Evolutionary conservation across 2,888 invertebrate species (phyloP), one percentile per base, ranked within the genome.

Genomic region (Steinernema carpocapsae): DNA sequence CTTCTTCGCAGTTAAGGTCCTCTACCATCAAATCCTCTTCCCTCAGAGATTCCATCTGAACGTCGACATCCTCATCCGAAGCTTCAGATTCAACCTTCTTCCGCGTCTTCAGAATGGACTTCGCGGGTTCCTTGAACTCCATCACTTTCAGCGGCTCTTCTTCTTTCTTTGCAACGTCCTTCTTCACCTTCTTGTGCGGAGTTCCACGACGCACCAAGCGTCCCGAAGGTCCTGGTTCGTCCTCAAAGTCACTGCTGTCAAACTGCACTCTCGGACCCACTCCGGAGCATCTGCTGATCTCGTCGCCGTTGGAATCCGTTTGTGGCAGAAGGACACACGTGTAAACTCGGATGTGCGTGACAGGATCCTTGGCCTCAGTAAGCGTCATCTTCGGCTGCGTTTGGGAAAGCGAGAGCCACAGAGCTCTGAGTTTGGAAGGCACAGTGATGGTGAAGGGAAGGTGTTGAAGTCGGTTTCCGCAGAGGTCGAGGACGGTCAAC

Each of bases 261-360:
- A 64, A 64, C 64, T 64, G 24, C 32, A 64, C 64, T 26, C 29
- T 64, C 29, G 24, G 64, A 32, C 32, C 32, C 56, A 22, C 24
- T 24, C 56, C 64, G 64, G 64, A 64, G 64, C 64, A 29, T 17
- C 32, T 26, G 64, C 64, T 64, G 32, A 64, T 17, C 32, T 6
- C 32, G 64, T 64, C 64, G 3, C 4, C 74, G 19, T 12, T 42
- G 22, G 52, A 32, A 73, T 88, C 89, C 79, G 89, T 92, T 89
- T 97, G 97, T 14, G 97, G 97, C 86, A 97, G 90, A 79, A 97
- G 91, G 90, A 96, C 97, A 89, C 97, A 97, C 26, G 97, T 97
- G 82, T 97, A 92, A 75, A 97, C 93, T 88, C 93, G 70, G 24
- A 74, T 22, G 4, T 95, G 95, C 7, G 94, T 94, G 78, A 92